phyloP scores from a whole-genome alignment of 1,140 invertebrate genomes.

The Neelides sp. region DNA sequence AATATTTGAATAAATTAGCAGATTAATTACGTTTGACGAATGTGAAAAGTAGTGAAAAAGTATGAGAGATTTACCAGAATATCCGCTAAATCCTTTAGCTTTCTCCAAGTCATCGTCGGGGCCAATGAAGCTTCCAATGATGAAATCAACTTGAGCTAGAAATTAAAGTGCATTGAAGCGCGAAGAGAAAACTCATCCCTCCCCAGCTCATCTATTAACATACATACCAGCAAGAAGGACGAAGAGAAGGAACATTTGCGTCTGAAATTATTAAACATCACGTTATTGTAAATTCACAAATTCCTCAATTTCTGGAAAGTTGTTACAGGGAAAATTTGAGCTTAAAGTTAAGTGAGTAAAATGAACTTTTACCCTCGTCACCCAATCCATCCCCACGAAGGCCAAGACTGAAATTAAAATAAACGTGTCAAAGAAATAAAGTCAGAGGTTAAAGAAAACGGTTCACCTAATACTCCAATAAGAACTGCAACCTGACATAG shows the following conservation, averaged over 20 bases:
- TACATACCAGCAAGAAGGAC: conserved; percentile 45
- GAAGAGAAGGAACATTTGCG: conserved; percentile 47
- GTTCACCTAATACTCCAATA: too few relatives aligned
- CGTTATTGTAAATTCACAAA: conserved; percentile 36
- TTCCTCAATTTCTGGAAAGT: conserved; percentile 6
- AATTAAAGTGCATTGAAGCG: too few relatives aligned
- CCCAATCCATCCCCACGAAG: conserved; percentile 42
- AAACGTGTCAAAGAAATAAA: conserved; percentile 15
- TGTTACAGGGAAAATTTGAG: background rate
- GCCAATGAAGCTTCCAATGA: conserved; percentile 46
- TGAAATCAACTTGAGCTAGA: conserved; percentile 49
- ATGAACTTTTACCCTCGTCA: conserved; percentile 32
- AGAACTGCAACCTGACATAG: too few relatives aligned
- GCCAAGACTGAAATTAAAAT: conserved; percentile 37
- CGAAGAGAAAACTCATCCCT: too few relatives aligned
- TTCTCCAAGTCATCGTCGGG: conserved; percentile 37
- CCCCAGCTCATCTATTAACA: too few relatives aligned
- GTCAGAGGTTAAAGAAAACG: too few relatives aligned
- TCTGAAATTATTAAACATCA: conserved; percentile 37
- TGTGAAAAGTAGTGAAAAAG: background rate
- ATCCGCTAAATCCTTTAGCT: conserved; percentile 45
- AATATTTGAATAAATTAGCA: background rate
- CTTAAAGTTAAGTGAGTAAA: conserved; percentile 2
- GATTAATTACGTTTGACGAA: background rate
- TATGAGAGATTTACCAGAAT: conserved; percentile 36